Conservation (phyloP, 2,113 vertebrate species). For the Prunella fulvescens region DNA sequence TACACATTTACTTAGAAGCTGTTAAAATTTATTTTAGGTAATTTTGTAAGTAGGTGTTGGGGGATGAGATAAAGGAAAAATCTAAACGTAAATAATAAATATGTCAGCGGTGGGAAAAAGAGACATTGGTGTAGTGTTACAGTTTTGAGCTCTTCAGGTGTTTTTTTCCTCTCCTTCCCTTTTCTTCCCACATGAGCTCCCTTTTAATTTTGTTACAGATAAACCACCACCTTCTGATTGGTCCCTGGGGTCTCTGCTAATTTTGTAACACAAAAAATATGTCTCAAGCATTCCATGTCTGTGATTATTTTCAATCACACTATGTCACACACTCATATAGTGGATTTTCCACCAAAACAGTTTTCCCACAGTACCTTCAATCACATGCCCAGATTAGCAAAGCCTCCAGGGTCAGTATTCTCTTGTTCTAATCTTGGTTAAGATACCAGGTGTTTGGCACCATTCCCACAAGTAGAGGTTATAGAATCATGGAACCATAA, state of each 20-base stretch:
- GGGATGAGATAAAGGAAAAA: not conserved
- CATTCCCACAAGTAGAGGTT: not conserved
- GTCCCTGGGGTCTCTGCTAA: not conserved
- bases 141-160: not conserved
- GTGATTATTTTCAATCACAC: not conserved
- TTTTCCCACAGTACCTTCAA: not conserved
- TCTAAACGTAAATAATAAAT: not conserved
- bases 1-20: not conserved
- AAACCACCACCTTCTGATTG: not conserved
- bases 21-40: not conserved
- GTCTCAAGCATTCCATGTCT: not conserved
- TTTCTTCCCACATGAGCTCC: not conserved
- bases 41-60: not conserved
- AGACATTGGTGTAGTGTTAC: not conserved
- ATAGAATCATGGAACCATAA: not conserved
- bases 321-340: not conserved
- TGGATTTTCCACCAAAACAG: not conserved
- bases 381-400: not conserved
- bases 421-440: not conserved
- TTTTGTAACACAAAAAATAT: not conserved
- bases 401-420: not conserved
- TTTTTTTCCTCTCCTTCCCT: not conserved
- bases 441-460: not conserved
- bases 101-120: not conserved
- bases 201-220: not conserved